phyloP scores from a whole-genome alignment of 2,797 vertebrate species.

The Graptemys geographica region DNA sequence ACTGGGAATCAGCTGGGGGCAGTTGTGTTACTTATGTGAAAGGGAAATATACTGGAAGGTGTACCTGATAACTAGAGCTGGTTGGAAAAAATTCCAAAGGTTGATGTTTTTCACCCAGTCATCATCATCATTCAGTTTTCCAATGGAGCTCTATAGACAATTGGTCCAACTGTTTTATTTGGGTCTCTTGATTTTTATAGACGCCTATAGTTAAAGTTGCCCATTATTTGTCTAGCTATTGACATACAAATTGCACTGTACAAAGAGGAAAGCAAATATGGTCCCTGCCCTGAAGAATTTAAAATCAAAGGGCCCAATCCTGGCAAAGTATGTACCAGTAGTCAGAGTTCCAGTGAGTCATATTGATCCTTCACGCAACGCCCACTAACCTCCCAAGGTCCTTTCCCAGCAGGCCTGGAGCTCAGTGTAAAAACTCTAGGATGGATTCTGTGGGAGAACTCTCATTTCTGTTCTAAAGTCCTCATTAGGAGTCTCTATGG shows the following conservation, averaged over 20 bases:
- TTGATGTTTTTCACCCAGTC: constrained; percentile 33
- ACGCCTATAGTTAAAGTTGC: constrained; percentile 39
- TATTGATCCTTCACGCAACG: not conserved
- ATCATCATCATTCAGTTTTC: constrained; percentile 38
- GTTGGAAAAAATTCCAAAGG: constrained; percentile 33
- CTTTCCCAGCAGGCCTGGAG: constrained; percentile 47
- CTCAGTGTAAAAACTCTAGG: constrained; percentile 44
- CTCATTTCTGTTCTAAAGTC: constrained; percentile 73
- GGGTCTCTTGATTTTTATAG: constrained; percentile 8
- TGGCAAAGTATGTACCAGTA: not conserved
- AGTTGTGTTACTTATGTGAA: not conserved
- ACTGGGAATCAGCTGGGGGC: not conserved
- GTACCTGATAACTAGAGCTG: not conserved
- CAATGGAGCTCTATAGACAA: constrained; percentile 27
- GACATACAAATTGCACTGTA: not conserved
- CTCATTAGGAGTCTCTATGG: constrained; percentile 73
- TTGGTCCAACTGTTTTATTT: not conserved
- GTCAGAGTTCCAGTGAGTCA: not conserved
- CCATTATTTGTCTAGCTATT: constrained; percentile 12
- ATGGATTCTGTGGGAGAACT: constrained; percentile 65
- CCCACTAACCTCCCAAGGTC: constrained; percentile 8
- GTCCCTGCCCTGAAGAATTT: constrained; percentile 16
- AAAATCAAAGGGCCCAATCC: constrained; percentile 1
- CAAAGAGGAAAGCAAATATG: constrained; percentile 14
- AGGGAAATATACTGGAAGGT: not conserved